Evolutionary conservation across 2,797 vertebrate genomes (phyloP).

Genomic region (Anolis apletophallus): DNA sequence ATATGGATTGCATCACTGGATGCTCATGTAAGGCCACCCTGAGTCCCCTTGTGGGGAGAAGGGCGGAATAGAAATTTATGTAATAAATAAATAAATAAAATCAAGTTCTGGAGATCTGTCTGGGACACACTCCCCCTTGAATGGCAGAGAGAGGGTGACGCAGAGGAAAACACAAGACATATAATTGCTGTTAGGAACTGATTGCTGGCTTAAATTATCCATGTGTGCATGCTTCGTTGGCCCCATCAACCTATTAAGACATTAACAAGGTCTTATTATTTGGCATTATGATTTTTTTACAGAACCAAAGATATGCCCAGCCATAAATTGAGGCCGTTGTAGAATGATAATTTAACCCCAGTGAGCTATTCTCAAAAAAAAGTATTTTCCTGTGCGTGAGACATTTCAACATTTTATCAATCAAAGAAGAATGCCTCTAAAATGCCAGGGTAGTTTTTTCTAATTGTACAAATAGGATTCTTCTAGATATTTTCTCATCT

Average conservation of each 20-base stretch:
- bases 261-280: conserved; percentile 66
- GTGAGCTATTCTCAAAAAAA: conserved; percentile 53
- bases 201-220: conserved; percentile 56
- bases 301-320: conserved; percentile 65
- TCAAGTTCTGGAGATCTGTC: background rate
- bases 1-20: too few relatives aligned
- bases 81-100: too few relatives aligned
- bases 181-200: conserved; percentile 22
- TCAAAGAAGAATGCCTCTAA: conserved; percentile 26
- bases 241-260: conserved; percentile 67
- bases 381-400: conserved; percentile 56
- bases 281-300: conserved; percentile 72
- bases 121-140: background rate
- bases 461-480: conserved; percentile 40
- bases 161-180: conserved; percentile 27
- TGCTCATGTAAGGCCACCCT: too few relatives aligned
- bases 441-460: conserved; percentile 30
- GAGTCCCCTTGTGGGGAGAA: too few relatives aligned
- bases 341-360: conserved; percentile 71
- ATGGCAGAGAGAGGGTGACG: background rate
- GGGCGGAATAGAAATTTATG: too few relatives aligned
- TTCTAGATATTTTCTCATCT: conserved; percentile 19
- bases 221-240: conserved; percentile 52
- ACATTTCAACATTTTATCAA: conserved; percentile 64
- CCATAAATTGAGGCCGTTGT: conserved; percentile 68